Percentiles rank a stretch among this genome's conserved stretches.
Conservation (phyloP, 1,140 invertebrate species). For the Spodoptera frugiperda region DNA sequence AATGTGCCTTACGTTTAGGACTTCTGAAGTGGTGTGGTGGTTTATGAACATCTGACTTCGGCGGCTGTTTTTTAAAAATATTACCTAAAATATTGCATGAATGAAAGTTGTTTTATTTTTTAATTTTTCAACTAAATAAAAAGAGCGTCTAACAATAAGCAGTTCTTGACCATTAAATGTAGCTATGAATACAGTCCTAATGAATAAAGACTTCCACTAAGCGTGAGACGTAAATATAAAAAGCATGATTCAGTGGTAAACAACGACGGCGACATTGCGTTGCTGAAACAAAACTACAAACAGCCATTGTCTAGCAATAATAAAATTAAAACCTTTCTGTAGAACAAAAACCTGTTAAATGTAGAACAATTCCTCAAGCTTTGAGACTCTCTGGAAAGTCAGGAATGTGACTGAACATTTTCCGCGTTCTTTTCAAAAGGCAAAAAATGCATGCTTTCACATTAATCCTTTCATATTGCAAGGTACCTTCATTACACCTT, state of each 20-base stretch:
- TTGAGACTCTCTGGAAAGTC: too few species aligned
- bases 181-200: too few species aligned
- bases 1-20: conserved; percentile 37
- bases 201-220: too few species aligned
- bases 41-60: background rate
- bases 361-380: background rate
- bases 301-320: conserved; percentile 8
- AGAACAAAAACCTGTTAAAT: background rate
- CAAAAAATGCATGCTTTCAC: conserved; percentile 3
- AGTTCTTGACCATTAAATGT: too few species aligned
- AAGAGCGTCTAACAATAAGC: too few species aligned
- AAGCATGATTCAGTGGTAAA: conserved; percentile 1
- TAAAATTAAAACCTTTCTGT: conserved; percentile 12
- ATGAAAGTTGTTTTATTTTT: too few species aligned
- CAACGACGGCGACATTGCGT: conserved; percentile 22
- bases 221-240: conserved; percentile 3
- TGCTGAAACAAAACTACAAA: conserved; percentile 11
- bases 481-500: conserved; percentile 25
- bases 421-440: background rate
- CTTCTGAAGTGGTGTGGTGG: conserved; percentile 10
- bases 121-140: too few species aligned
- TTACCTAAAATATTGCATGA: too few species aligned
- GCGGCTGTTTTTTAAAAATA: too few species aligned
- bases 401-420: background rate
- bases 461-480: conserved; percentile 3